phyloP scores from a whole-genome alignment of 2,888 invertebrate genomes.

The Spicauda simplicius region DNA sequence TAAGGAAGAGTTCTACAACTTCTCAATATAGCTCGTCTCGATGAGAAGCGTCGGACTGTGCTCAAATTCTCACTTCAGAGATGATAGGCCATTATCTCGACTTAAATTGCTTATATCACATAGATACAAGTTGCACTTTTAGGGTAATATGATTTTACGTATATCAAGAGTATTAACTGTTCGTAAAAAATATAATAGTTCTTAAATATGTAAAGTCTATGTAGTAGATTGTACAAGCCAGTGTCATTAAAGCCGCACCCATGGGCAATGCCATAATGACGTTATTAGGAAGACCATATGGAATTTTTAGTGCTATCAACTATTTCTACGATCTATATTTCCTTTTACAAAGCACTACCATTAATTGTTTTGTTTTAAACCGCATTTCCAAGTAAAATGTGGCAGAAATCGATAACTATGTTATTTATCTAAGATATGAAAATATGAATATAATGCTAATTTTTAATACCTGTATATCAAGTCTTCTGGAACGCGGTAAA shows the following conservation, averaged over 20 bases:
- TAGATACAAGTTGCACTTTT: no score
- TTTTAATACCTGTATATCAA: constrained; percentile 9
- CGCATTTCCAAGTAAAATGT: neutral
- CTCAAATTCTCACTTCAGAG: no score
- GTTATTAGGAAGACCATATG: constrained; percentile 14
- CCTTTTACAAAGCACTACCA: neutral
- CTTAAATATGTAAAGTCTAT: no score
- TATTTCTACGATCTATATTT: constrained; percentile 12
- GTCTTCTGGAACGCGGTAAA: constrained; percentile 21
- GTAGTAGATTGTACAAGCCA: neutral
- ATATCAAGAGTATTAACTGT: no score
- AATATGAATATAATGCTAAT: constrained; percentile 23
- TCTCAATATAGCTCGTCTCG: no score
- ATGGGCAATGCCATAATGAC: neutral
- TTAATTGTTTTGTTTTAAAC: neutral
- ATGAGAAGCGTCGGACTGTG: no score
- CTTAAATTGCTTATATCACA: no score
- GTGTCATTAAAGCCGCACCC: neutral
- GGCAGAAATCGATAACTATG: constrained; percentile 4
- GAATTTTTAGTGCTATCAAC: constrained; percentile 16
- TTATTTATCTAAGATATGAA: constrained; percentile 22
- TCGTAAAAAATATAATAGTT: no score
- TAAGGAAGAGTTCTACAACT: no score
- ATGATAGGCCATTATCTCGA: no score
- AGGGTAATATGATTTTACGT: no score